These are phyloP conservation scores for Leucozona laternaria DNA, from an alignment of 2,888 invertebrate genomes.

Conservation along the genomic window DNA sequence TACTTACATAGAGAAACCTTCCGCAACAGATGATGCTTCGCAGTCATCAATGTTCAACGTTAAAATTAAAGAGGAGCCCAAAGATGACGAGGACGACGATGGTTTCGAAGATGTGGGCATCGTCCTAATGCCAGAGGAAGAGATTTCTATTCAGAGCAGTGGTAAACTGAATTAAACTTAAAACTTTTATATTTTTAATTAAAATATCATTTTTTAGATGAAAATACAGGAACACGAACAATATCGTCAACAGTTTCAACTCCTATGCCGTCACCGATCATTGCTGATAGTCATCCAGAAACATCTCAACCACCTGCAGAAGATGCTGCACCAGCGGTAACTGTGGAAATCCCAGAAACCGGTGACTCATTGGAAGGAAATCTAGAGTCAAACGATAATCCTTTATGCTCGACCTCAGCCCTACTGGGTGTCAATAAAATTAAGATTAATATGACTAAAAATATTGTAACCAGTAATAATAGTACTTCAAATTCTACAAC, in stretches of 20 bases:
- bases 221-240: slow-evolving; percentile 81
- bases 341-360: slow-evolving; percentile 77
- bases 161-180: slow-evolving; percentile 77
- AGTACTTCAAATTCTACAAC: slow-evolving; percentile 79
- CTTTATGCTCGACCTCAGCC: slow-evolving; percentile 83
- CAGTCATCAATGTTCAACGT: slow-evolving; percentile 83
- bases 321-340: slow-evolving; percentile 51
- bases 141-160: slow-evolving; percentile 82
- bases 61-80: slow-evolving; percentile 89
- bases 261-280: slow-evolving; percentile 77
- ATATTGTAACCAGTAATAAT: slow-evolving; percentile 84
- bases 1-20: slow-evolving; percentile 81
- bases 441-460: slow-evolving; percentile 92
- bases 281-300: slow-evolving; percentile 84
- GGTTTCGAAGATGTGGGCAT: slow-evolving; percentile 84
- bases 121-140: slow-evolving; percentile 81
- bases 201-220: slow-evolving; percentile 76
- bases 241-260: slow-evolving; percentile 79
- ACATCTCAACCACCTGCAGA: slow-evolving; percentile 77
- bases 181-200: not conserved
- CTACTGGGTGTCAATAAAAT: slow-evolving; percentile 86
- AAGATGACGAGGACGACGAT: slow-evolving; percentile 86
- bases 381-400: slow-evolving; percentile 87
- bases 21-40: slow-evolving; percentile 77
- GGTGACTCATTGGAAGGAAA: slow-evolving; percentile 90